Conservation (phyloP, 2,888 invertebrate genomes). For the Drosophila diplacantha region DNA sequence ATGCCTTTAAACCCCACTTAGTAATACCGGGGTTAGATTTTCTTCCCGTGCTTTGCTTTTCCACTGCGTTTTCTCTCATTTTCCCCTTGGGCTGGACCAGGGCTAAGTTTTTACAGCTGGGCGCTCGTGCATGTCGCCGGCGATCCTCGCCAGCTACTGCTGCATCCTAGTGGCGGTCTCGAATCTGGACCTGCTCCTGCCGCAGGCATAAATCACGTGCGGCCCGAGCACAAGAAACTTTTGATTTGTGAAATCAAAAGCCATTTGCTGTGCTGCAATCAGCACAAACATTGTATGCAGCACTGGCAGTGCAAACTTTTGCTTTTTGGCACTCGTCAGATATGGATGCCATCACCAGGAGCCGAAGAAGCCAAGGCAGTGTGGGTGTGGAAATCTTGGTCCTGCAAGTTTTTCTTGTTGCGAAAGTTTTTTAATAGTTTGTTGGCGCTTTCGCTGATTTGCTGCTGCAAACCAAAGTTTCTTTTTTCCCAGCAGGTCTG, state of each 20-base stretch:
- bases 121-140: conserved; percentile 56
- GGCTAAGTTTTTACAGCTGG: conserved; percentile 38
- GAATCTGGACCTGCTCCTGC: conserved; percentile 34
- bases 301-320: conserved; percentile 53
- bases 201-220: conserved; percentile 76
- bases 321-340: conserved; percentile 73
- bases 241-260: conserved; percentile 76
- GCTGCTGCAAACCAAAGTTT: conserved; percentile 57
- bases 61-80: conserved; percentile 14
- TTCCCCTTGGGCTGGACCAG: conserved; percentile 24
- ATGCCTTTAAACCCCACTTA: neutral
- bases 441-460: conserved; percentile 71
- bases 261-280: conserved; percentile 71
- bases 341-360: conserved; percentile 57
- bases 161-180: conserved; percentile 10
- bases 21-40: neutral
- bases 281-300: conserved; percentile 72
- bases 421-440: conserved; percentile 69
- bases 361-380: conserved; percentile 1
- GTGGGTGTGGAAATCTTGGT: conserved; percentile 51
- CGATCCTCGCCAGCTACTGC: conserved; percentile 36
- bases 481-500: conserved; percentile 19
- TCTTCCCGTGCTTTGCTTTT: conserved; percentile 3
- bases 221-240: conserved; percentile 72
- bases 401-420: conserved; percentile 64